Evolutionary conservation across 2,113 vertebrate species (phyloP), one percentile per base, ranked within the genome.

Genomic region (Mesembrinibis cayennensis): DNA sequence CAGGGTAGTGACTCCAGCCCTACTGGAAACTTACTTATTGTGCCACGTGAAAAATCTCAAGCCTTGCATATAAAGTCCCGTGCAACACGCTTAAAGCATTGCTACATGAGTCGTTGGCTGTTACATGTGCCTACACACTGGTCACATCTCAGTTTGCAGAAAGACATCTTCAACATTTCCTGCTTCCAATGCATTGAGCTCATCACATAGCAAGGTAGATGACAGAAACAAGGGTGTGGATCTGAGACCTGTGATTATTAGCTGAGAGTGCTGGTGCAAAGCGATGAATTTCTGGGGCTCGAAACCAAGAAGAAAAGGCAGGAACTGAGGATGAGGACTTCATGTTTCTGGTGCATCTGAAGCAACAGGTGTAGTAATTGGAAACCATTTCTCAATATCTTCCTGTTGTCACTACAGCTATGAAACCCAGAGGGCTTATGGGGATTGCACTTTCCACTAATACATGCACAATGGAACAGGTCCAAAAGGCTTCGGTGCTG

Each of bases 221-320:
- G 96, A 96, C 95, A 93, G 96, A 69, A 96, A 96, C 84, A 95
- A 94, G 92, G 96, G 96, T 13, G 96, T 95, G 96, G 92, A 96
- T 45, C 62, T 0, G 34, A 96, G 87, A 82, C 73, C 92, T 91
- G 92, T 96, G 93, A 92, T 97, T 95, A 97, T 62, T 93, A 91
- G 65, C 49, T 8, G 32, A 85, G 82, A 85, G 53, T 40, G 78
- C 84, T 69, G 73, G 70, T 82, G 71, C 70, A 92, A 72, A 93
- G 93, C 71, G 85, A 45, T 2, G 14, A 52, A 77, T 53, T 95
- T 96, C 95, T 91, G 78, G 49, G 49, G 45, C 90, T 90, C 4
- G 23, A 90, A 95, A 92, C 71, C 30, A 62, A 89, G 61, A 17
- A 66, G 70, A 89, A 82, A 36, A 76, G 17, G 38, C 53, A 82